phyloP scores from a whole-genome alignment of 2,113 vertebrate genomes.

The Callionymus lyra region DNA sequence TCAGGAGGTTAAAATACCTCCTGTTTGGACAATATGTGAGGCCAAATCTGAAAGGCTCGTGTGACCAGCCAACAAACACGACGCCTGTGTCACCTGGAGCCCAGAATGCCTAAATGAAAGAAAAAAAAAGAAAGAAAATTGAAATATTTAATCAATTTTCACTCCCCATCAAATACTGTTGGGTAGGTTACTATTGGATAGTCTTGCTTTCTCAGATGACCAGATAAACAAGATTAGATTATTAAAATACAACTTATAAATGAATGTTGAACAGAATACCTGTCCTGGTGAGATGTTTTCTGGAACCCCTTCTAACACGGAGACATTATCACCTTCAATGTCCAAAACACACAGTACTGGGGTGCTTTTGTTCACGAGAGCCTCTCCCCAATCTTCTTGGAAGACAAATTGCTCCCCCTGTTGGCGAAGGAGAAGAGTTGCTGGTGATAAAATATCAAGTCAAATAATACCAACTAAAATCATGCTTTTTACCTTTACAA shows the following conservation, averaged over 20 bases:
- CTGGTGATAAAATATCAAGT: background rate
- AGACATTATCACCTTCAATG: constrained; percentile 75
- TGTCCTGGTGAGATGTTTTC: constrained; percentile 85
- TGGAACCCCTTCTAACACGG: constrained; percentile 79
- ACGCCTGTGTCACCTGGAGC: constrained; percentile 78
- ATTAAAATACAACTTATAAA: too few species aligned
- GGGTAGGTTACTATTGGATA: too few species aligned
- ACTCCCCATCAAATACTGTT: too few species aligned
- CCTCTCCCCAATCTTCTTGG: constrained; percentile 87
- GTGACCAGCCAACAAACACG: constrained; percentile 89
- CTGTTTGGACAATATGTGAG: constrained; percentile 81
- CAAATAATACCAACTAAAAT: background rate
- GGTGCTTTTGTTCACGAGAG: constrained; percentile 67
- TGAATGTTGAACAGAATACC: constrained; percentile 67
- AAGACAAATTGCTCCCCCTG: constrained; percentile 82
- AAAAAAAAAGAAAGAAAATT: background rate
- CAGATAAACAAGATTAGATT: too few species aligned
- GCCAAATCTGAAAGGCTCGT: constrained; percentile 83
- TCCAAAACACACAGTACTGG: constrained; percentile 84
- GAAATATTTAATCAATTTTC: background rate
- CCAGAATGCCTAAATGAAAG: constrained; percentile 81
- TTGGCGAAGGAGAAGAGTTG: constrained; percentile 8
- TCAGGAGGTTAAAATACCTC: constrained; percentile 66
- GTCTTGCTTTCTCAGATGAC: too few species aligned
- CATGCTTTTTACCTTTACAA: constrained; percentile 44